phyloP scores from a whole-genome alignment of 2,888 invertebrate species.

The Melinaea menophilus region DNA sequence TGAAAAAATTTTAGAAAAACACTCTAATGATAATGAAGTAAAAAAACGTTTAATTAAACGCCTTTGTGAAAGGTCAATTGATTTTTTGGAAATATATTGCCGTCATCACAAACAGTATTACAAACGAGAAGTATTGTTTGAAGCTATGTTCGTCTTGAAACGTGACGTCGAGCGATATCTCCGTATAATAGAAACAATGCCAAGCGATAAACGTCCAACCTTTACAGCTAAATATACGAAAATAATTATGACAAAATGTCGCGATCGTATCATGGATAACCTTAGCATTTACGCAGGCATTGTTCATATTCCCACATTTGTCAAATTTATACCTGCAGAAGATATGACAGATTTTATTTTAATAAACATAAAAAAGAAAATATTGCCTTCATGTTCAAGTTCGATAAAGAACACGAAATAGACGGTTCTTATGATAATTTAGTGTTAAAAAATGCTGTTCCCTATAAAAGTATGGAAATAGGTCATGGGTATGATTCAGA shows the following conservation, averaged over 20 bases:
- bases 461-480: neutral
- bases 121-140: conserved; percentile 34
- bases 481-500: conserved; percentile 4
- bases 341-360: conserved; percentile 48
- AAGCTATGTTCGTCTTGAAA: conserved; percentile 43
- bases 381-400: conserved; percentile 41
- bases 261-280: conserved; percentile 45
- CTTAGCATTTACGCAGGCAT: conserved; percentile 43
- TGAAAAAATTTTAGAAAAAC: conserved; percentile 42
- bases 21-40: conserved; percentile 28
- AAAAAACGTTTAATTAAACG: conserved; percentile 39
- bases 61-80: conserved; percentile 47
- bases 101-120: conserved; percentile 30
- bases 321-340: conserved; percentile 46
- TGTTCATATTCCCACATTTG: conserved; percentile 52
- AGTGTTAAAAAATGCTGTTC: conserved; percentile 9
- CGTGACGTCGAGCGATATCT: conserved; percentile 45
- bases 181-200: conserved; percentile 40
- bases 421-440: conserved; percentile 27
- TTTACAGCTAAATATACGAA: conserved; percentile 46
- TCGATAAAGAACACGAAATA: conserved; percentile 40
- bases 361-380: conserved; percentile 34
- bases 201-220: conserved; percentile 26
- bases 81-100: conserved; percentile 38
- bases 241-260: conserved; percentile 46